Percentiles rank a stretch among this genome's conserved stretches.
These are phyloP conservation scores for Ylistrum balloti DNA, from an alignment of 1,140 invertebrate genomes.

Conservation along the genomic window DNA sequence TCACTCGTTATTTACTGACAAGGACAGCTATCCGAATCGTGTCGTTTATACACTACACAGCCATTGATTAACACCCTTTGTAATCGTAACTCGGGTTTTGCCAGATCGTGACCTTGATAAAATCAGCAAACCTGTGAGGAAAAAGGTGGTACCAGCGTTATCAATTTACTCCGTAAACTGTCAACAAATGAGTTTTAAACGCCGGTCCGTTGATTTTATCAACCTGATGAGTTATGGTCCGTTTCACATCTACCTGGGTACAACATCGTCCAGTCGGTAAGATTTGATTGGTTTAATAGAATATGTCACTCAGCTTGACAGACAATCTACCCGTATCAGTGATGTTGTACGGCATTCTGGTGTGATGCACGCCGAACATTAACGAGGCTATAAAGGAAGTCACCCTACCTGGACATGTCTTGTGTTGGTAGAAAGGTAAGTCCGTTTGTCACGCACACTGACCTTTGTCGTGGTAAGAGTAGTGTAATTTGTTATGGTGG, in stretches of 20 bases:
- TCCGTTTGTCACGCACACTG: neutral
- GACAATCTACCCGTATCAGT: neutral
- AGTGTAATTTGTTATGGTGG: too few species aligned
- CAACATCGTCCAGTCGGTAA: neutral
- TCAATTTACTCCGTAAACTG: too few species aligned
- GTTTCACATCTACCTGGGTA: too few species aligned
- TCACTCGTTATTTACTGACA: neutral
- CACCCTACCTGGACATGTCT: neutral
- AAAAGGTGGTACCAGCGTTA: too few species aligned
- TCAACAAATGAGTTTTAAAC: too few species aligned
- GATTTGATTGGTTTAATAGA: neutral
- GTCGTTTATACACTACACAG: neutral
- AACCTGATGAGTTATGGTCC: neutral
- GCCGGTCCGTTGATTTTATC: neutral
- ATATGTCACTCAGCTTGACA: neutral
- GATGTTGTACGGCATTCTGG: neutral
- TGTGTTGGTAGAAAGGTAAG: neutral
- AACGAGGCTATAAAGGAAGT: constrained; percentile 17
- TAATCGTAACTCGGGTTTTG: neutral
- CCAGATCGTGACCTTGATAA: neutral
- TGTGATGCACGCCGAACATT: neutral
- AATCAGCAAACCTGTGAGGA: neutral
- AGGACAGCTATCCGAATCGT: neutral
- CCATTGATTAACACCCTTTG: neutral
- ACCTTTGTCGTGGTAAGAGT: neutral